phyloP scores from a whole-genome alignment of 1,140 invertebrate genomes.

The Caerostris darwini region DNA sequence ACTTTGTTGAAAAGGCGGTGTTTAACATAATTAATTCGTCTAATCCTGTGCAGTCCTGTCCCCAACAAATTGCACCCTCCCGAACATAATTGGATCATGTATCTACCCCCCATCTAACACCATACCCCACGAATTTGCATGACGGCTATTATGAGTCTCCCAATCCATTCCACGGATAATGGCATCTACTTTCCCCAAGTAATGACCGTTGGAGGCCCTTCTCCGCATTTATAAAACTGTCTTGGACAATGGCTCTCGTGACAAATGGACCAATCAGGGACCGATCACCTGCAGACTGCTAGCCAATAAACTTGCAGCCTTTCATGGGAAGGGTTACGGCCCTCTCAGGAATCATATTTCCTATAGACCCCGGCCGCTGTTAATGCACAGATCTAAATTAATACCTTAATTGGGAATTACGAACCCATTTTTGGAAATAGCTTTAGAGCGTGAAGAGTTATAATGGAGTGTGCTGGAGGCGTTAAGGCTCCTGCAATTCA shows the following conservation, averaged over 20 bases:
- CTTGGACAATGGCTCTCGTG: constrained; percentile 64
- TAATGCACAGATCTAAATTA: constrained; percentile 55
- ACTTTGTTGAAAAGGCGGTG: not conserved
- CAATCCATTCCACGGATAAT: constrained; percentile 35
- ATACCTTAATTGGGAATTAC: constrained; percentile 75
- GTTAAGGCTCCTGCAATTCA: not conserved
- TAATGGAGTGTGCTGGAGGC: constrained; percentile 21
- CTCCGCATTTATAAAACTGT: constrained; percentile 70
- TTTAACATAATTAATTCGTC: constrained; percentile 29
- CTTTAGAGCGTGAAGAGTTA: constrained; percentile 2
- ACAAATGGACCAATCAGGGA: constrained; percentile 69
- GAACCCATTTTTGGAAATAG: constrained; percentile 45
- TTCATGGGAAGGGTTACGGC: constrained; percentile 8
- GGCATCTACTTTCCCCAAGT: constrained; percentile 46
- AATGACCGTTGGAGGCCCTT: constrained; percentile 46
- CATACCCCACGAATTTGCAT: constrained; percentile 36
- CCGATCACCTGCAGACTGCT: constrained; percentile 69
- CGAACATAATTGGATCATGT: constrained; percentile 42
- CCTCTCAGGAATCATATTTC: constrained; percentile 62
- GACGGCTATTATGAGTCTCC: constrained; percentile 15
- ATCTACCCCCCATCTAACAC: constrained; percentile 22
- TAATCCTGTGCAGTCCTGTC: not conserved
- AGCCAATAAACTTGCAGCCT: constrained; percentile 45
- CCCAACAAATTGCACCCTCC: constrained; percentile 12
- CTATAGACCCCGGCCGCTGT: not conserved